Conservation (phyloP, 2,888 invertebrate genomes). For the Marasmarcha lunaedactyla region DNA sequence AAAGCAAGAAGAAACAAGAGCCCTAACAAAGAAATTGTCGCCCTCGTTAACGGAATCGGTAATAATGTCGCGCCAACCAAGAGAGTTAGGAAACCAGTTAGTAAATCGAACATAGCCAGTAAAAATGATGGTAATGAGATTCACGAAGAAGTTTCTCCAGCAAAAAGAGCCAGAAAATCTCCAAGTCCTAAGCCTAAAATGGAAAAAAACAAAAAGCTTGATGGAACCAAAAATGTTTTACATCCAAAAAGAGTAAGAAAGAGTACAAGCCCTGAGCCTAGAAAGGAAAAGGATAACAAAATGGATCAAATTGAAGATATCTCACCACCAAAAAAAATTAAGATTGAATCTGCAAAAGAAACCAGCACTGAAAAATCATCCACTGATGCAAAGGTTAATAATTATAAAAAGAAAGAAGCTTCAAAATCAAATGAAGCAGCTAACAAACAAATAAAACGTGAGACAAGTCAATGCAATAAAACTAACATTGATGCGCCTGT, state of each 20-base stretch:
- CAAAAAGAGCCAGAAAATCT: constrained; percentile 8
- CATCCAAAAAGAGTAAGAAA: constrained; percentile 42
- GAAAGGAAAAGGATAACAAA: background rate
- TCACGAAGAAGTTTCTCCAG: constrained; percentile 9
- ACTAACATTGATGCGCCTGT: background rate
- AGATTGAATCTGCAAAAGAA: too few species aligned
- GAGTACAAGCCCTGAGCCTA: constrained; percentile 12
- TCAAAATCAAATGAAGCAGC: too few species aligned
- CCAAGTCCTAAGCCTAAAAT: background rate
- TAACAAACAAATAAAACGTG: background rate
- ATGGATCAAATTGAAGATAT: background rate
- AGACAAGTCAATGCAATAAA: background rate
- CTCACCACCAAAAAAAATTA: background rate
- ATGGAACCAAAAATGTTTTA: constrained; percentile 28
- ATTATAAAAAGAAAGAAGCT: too few species aligned
- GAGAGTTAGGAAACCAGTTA: background rate
- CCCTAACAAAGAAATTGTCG: background rate
- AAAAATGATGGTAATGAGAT: background rate
- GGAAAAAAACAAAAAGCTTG: background rate
- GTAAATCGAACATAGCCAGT: background rate
- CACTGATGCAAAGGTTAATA: constrained; percentile 10
- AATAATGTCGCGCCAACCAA: background rate
- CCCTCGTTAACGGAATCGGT: background rate
- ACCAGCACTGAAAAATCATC: constrained; percentile 5
- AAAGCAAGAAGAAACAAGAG: constrained; percentile 31